phyloP scores from a whole-genome alignment of 2,113 vertebrate genomes.

The Callipepla californica region DNA sequence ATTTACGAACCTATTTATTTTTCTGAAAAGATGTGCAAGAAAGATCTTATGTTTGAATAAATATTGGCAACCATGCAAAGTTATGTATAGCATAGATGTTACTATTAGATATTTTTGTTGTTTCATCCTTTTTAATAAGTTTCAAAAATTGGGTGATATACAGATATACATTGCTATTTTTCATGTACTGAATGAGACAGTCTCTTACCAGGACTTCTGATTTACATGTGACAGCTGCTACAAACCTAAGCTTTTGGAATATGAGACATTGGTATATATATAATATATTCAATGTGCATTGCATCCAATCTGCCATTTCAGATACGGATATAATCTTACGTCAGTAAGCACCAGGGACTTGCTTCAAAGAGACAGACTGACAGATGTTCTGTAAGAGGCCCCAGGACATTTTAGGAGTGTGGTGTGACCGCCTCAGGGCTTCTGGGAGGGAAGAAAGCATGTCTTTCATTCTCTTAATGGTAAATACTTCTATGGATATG shows the following conservation, averaged over 20 bases:
- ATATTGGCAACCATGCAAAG: not conserved
- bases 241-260: not conserved
- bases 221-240: not conserved
- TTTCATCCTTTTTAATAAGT: not conserved
- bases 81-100: not conserved
- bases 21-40: not conserved
- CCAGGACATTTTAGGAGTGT: not conserved
- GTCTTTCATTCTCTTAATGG: not conserved
- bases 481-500: not conserved
- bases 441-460: not conserved
- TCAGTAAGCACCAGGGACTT: not conserved
- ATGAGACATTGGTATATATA: not conserved
- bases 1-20: not conserved
- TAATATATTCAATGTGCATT: not conserved
- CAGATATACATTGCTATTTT: not conserved
- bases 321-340: not conserved
- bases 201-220: not conserved
- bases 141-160: not conserved
- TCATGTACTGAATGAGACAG: not conserved
- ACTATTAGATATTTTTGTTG: not conserved
- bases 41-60: not conserved
- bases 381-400: not conserved
- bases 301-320: not conserved
- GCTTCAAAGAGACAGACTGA: not conserved
- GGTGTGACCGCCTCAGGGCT: not conserved